These are phyloP conservation scores for Lithophane ornitopus DNA, from an alignment of 2,888 invertebrate species.

Conservation along the genomic window DNA sequence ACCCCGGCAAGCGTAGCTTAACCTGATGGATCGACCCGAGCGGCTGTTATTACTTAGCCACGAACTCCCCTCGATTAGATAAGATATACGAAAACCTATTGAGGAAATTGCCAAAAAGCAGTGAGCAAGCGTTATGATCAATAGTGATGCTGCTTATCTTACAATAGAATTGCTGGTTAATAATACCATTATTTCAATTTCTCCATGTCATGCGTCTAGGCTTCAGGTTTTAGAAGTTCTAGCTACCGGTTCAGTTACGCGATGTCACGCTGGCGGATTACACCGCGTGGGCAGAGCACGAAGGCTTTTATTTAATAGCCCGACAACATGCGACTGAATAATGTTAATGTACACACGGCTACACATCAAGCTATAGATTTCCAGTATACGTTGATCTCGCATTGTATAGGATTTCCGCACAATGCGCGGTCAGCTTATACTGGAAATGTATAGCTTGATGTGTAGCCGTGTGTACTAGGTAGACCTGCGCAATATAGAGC, in stretches of 20 bases:
- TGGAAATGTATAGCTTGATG: too few species aligned
- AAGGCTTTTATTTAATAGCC: constrained; percentile 45
- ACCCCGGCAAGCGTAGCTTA: too few species aligned
- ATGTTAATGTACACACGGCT: constrained; percentile 1
- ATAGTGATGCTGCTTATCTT: background rate
- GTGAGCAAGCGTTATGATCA: background rate
- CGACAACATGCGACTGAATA: constrained; percentile 40
- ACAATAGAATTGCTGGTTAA: background rate
- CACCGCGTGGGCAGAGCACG: constrained; percentile 28
- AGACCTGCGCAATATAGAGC: background rate
- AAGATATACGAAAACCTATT: background rate
- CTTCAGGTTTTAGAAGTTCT: constrained; percentile 28
- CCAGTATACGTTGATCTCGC: too few species aligned
- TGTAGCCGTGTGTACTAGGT: too few species aligned
- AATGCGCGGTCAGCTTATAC: too few species aligned
- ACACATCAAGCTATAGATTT: too few species aligned
- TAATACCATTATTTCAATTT: background rate
- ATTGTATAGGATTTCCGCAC: too few species aligned
- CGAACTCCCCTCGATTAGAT: too few species aligned
- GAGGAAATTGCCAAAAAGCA: background rate
- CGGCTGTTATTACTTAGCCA: too few species aligned
- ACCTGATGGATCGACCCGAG: too few species aligned
- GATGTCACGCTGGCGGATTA: constrained; percentile 52
- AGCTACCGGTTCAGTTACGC: constrained; percentile 51
- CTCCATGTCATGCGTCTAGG: background rate